phyloP scores from a whole-genome alignment of 1,140 invertebrate genomes.

The Holcopasites calliopsidis region DNA sequence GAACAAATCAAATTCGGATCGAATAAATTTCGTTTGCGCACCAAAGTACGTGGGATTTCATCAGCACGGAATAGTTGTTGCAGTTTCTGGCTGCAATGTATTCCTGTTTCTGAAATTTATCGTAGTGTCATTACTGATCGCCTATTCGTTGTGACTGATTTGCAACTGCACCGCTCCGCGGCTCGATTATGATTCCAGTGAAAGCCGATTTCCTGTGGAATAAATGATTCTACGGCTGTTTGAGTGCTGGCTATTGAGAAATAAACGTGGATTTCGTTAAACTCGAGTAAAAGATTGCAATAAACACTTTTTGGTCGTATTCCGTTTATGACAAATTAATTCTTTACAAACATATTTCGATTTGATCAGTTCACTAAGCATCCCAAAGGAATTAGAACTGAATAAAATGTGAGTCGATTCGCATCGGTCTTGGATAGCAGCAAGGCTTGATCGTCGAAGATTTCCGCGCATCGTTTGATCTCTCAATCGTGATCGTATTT shows the following conservation, averaged over 20 bases:
- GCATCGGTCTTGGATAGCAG: conserved; percentile 1
- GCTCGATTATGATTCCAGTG: conserved; percentile 20
- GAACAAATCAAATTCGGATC: neutral
- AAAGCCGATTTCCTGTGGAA: conserved; percentile 32
- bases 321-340: neutral
- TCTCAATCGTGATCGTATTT: conserved; percentile 63
- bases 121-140: conserved; percentile 36
- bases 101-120: conserved; percentile 15
- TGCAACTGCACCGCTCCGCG: conserved; percentile 1
- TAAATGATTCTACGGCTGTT: conserved; percentile 1
- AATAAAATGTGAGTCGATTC: neutral
- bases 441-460: conserved; percentile 21
- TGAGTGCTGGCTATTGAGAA: conserved; percentile 16
- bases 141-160: conserved; percentile 39
- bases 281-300: neutral
- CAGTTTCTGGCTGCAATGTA: neutral
- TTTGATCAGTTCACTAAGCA: neutral
- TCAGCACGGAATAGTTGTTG: neutral
- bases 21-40: neutral
- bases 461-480: conserved; percentile 57
- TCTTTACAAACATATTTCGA: neutral
- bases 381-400: neutral
- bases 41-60: neutral
- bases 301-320: neutral
- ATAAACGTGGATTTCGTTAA: neutral